Percentiles rank a stretch among this genome's conserved stretches.
These are phyloP conservation scores for Drosophila ohnishii DNA, from an alignment of 1,140 invertebrate genomes.

Conservation along the genomic window DNA sequence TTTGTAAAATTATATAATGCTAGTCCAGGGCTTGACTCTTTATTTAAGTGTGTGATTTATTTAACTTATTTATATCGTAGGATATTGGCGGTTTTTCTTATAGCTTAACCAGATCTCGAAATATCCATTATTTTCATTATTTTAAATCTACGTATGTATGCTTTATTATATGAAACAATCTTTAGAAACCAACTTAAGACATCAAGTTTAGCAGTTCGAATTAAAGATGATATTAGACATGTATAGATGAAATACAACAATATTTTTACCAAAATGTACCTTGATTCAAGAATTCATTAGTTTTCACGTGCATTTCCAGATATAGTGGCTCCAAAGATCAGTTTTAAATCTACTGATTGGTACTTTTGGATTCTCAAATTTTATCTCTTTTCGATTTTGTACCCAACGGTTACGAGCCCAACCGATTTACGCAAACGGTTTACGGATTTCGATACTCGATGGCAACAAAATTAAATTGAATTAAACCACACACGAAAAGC, in stretches of 20 bases:
- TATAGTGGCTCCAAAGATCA: background rate
- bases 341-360: background rate
- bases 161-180: too few relatives aligned
- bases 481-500: conserved; percentile 32
- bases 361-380: background rate
- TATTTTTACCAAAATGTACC: background rate
- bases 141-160: too few relatives aligned
- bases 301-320: background rate
- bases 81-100: too few relatives aligned
- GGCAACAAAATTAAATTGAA: conserved; percentile 40
- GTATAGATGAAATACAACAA: background rate
- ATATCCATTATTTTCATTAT: too few relatives aligned
- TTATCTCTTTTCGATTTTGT: background rate
- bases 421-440: conserved; percentile 35
- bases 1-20: background rate
- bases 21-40: background rate
- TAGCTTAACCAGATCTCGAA: too few relatives aligned
- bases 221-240: too few relatives aligned
- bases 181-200: too few relatives aligned
- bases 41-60: too few relatives aligned
- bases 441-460: conserved; percentile 2
- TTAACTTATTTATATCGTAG: too few relatives aligned
- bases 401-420: conserved; percentile 5
- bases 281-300: background rate
- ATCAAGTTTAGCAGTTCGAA: too few relatives aligned